phyloP scores from a whole-genome alignment of 2,797 vertebrate genomes.

The Serranus cabrilla region DNA sequence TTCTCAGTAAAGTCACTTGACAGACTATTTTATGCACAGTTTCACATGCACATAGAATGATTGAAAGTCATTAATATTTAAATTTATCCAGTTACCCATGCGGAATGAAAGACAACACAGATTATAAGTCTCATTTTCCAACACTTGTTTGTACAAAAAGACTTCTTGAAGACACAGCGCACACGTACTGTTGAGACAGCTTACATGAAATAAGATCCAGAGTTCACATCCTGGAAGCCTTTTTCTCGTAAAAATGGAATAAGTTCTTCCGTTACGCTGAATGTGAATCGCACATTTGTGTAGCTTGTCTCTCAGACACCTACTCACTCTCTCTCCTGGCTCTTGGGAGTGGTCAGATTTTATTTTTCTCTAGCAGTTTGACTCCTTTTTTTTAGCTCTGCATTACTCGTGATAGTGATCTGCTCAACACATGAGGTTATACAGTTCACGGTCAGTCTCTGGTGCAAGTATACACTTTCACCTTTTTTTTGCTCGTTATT shows the following conservation, averaged over 20 bases:
- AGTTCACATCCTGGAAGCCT: background rate
- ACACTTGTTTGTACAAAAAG: background rate
- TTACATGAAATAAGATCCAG: too few species aligned
- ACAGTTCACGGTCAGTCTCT: too few species aligned
- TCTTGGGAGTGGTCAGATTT: background rate
- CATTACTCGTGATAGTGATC: too few species aligned
- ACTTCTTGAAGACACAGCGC: background rate
- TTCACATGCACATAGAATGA: background rate
- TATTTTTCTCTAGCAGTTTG: background rate
- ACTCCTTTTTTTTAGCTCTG: background rate
- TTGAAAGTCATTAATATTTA: background rate
- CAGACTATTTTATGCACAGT: background rate
- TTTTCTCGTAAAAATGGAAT: background rate
- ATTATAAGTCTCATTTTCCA: background rate
- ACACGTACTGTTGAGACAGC: too few species aligned
- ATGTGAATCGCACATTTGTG: conserved; percentile 1
- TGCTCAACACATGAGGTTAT: background rate
- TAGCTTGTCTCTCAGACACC: background rate
- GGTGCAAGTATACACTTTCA: too few species aligned
- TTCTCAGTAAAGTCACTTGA: too few species aligned
- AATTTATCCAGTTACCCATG: background rate
- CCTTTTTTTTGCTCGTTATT: too few species aligned
- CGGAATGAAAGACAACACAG: background rate
- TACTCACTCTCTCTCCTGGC: too few species aligned
- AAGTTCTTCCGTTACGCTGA: background rate